Conservation (phyloP, 2,113 vertebrate species). For the Pomatorhinus ruficollis region DNA sequence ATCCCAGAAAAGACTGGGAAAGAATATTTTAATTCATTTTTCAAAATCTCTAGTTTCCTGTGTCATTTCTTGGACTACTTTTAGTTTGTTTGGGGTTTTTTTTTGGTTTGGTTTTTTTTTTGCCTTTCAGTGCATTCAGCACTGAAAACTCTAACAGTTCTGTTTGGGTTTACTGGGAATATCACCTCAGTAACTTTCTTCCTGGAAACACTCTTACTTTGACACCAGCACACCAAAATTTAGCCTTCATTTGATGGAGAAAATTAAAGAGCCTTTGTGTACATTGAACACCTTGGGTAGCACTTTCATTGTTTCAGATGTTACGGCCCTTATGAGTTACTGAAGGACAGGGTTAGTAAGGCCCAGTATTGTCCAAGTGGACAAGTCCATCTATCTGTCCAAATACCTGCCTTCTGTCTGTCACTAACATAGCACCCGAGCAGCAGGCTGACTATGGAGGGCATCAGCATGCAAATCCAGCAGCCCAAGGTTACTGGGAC, state of each 20-base stretch:
- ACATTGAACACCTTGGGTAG: not conserved
- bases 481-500: not conserved
- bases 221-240: not conserved
- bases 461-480: not conserved
- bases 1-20: not conserved
- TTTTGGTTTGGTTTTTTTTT: too few species aligned
- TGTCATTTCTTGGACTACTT: not conserved
- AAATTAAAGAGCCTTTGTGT: not conserved
- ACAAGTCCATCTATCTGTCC: not conserved
- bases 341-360: not conserved
- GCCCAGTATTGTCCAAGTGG: too few species aligned
- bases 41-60: not conserved
- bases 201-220: not conserved
- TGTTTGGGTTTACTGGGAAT: not conserved
- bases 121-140: not conserved
- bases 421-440: fast-evolving
- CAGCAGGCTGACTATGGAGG: not conserved
- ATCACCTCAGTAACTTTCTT: not conserved
- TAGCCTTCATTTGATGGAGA: not conserved
- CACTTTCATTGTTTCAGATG: not conserved
- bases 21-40: not conserved
- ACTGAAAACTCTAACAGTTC: not conserved
- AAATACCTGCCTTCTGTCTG: not conserved
- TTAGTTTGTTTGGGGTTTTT: not conserved
- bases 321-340: not conserved